Percentiles rank a stretch among this genome's conserved stretches.
Evolutionary conservation across 2,113 vertebrate species (phyloP).

Genomic region (Cebidichthys violaceus): DNA sequence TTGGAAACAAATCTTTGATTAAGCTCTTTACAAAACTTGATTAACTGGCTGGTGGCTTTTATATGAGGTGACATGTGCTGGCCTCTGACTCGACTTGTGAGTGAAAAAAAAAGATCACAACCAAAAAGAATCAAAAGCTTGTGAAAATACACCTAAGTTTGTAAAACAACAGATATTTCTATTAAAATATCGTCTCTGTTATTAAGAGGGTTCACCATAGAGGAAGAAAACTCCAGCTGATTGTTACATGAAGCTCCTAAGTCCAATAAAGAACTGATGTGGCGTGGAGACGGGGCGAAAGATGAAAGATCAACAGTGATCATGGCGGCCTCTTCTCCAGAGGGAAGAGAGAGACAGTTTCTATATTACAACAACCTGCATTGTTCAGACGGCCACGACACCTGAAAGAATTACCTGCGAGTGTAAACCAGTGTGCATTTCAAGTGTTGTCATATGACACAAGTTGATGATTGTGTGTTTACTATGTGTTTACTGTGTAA

Average conservation of each 20-base stretch:
- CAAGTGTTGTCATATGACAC: constrained; percentile 20
- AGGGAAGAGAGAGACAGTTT: constrained; percentile 15
- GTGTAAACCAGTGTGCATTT: constrained; percentile 7
- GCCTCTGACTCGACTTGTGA: background rate
- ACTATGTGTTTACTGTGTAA: constrained; percentile 22
- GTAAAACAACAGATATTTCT: constrained; percentile 19
- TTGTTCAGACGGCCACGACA: constrained; percentile 47
- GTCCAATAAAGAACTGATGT: constrained; percentile 1
- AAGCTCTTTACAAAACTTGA: background rate
- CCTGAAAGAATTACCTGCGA: constrained; percentile 35
- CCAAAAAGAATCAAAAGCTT: background rate
- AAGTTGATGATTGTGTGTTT: constrained; percentile 27
- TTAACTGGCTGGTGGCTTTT: background rate
- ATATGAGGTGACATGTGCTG: background rate
- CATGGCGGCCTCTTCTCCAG: constrained; percentile 64
- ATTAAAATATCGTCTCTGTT: background rate
- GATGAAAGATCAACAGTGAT: constrained; percentile 42
- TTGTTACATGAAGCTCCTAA: background rate
- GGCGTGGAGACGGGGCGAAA: background rate
- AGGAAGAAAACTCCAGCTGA: background rate
- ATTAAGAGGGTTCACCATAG: background rate
- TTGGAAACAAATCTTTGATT: background rate
- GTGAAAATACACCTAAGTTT: background rate
- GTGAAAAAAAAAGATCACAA: background rate
- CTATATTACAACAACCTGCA: constrained; percentile 29